A percentile compares a stretch with the other conserved stretches of the same genome.
Conservation (phyloP, 2,113 vertebrate species). For the Nyctibius bracteatus region DNA sequence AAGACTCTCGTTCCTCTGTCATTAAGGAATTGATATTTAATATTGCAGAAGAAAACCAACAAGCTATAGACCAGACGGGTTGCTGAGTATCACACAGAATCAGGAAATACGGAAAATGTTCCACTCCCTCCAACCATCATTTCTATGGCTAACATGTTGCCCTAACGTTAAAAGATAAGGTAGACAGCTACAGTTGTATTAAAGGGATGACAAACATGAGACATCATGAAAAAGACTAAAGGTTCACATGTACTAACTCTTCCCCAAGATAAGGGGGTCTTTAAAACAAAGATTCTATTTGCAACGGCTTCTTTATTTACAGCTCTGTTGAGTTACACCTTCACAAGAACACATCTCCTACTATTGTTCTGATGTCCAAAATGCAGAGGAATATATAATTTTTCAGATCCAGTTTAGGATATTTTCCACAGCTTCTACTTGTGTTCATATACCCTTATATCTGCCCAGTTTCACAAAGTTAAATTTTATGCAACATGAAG, state of each 20-base stretch:
- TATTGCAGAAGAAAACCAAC: not conserved
- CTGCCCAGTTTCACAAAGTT: not conserved
- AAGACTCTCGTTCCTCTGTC: not conserved
- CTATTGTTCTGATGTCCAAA: not conserved
- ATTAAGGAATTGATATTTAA: not conserved
- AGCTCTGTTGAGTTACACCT: not conserved
- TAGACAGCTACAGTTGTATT: not conserved
- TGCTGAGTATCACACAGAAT: not conserved
- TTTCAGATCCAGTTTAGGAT: not conserved
- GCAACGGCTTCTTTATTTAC: not conserved
- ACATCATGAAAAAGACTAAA: not conserved
- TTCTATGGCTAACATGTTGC: not conserved
- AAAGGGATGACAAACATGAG: not conserved
- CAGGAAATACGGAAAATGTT: not conserved
- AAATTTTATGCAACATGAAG: not conserved
- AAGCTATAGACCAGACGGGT: not conserved
- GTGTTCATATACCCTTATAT: not conserved
- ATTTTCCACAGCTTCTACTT: not conserved
- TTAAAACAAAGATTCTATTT: not conserved
- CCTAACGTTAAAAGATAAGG: not conserved
- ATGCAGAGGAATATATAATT: not conserved
- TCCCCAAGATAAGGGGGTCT: not conserved
- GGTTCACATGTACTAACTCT: not conserved
- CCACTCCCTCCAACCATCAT: not conserved
- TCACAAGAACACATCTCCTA: not conserved